Conservation (phyloP, 2,797 vertebrate species). For the Pseudochirops corinnae region DNA sequence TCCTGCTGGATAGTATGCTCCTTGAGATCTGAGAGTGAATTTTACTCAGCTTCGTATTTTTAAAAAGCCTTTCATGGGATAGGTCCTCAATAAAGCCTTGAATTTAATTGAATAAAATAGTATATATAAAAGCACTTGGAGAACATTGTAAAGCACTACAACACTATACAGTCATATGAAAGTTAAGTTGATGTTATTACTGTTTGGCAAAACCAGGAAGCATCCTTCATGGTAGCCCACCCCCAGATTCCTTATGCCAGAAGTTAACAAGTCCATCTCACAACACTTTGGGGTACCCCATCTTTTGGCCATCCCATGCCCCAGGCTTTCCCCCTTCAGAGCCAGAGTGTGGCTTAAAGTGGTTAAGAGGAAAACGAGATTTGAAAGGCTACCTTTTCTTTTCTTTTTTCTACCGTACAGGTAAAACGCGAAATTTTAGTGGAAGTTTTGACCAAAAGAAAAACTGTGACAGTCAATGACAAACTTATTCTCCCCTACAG, state of each 20-base stretch:
- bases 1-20: neutral
- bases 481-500: conserved; percentile 91
- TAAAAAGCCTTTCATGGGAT: neutral
- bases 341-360: neutral
- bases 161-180: neutral
- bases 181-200: neutral
- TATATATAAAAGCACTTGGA: neutral
- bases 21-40: neutral
- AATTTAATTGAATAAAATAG: neutral
- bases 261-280: no score
- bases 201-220: neutral
- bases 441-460: conserved; percentile 93
- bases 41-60: neutral
- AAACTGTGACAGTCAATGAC: conserved; percentile 88
- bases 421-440: conserved; percentile 92
- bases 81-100: neutral
- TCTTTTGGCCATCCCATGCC: no score
- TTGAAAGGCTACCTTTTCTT: neutral
- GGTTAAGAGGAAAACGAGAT: neutral
- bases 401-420: conserved; percentile 79
- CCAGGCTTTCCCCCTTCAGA: neutral
- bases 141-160: neutral
- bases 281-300: accelerated
- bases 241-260: neutral
- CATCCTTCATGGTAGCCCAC: neutral